A percentile compares a stretch with the other conserved stretches of the same genome.
Evolutionary conservation across 2,113 vertebrate genomes (phyloP).

Genomic region (Eolophus roseicapilla): DNA sequence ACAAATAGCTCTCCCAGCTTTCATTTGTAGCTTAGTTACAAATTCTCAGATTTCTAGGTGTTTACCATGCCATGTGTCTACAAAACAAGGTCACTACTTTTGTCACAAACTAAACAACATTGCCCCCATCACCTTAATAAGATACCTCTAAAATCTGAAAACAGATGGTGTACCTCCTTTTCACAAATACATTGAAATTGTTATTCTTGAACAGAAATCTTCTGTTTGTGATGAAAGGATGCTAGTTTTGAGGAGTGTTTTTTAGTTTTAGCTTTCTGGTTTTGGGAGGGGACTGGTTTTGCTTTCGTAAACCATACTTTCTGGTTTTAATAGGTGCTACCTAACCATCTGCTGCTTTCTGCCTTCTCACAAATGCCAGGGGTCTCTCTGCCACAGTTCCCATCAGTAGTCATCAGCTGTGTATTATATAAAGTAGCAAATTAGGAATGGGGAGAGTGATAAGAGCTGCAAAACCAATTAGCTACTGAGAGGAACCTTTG

Average conservation of each 20-base stretch:
- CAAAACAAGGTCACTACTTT: background rate
- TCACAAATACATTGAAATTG: background rate
- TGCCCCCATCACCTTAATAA: background rate
- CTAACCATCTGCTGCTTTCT: background rate
- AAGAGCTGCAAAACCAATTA: background rate
- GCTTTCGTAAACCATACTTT: background rate
- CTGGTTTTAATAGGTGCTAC: background rate
- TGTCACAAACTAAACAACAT: background rate
- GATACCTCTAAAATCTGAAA: background rate
- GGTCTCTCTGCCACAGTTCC: background rate
- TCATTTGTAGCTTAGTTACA: background rate
- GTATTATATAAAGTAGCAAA: background rate
- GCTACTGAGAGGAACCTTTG: background rate
- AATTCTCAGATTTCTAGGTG: background rate
- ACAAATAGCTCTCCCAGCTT: background rate
- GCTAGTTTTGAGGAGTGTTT: background rate
- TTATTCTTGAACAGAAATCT: background rate
- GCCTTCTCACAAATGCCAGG: background rate
- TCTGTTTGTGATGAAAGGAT: background rate
- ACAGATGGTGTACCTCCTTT: background rate
- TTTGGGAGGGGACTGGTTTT: background rate
- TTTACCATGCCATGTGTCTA: background rate
- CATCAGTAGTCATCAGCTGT: background rate
- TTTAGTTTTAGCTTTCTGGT: background rate
- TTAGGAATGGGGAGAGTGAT: background rate